phyloP scores from a whole-genome alignment of 2,888 invertebrate genomes.

The Brachypterus glaber region DNA sequence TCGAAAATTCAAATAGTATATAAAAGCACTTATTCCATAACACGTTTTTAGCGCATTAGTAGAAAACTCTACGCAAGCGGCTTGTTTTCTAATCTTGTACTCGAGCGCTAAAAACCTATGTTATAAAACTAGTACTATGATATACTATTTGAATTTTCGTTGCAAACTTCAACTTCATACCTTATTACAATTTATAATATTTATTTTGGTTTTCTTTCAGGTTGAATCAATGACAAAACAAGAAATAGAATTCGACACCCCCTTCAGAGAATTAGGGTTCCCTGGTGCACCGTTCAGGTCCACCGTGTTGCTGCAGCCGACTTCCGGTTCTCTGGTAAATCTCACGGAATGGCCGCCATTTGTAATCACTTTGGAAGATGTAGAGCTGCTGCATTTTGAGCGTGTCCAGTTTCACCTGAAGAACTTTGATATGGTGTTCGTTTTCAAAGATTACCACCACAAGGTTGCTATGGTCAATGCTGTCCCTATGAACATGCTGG shows the following conservation, averaged over 20 bases:
- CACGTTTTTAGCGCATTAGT: too few species aligned
- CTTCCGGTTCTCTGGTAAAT: slow-evolving; percentile 94
- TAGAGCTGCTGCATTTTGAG: slow-evolving; percentile 97
- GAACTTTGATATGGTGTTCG: slow-evolving; percentile 99
- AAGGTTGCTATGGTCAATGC: slow-evolving; percentile 96
- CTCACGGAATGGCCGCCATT: slow-evolving; percentile 99
- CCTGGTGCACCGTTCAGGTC: slow-evolving; percentile 95
- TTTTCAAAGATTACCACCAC: slow-evolving; percentile 94
- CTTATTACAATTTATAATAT: too few species aligned
- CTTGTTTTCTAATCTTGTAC: too few species aligned
- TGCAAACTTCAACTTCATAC: too few species aligned
- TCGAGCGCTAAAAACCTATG: too few species aligned
- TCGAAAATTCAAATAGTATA: too few species aligned
- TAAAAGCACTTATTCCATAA: too few species aligned
- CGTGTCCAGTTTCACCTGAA: slow-evolving; percentile 96
- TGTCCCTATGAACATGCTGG: slow-evolving; percentile 98
- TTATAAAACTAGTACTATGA: too few species aligned
- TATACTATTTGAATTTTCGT: too few species aligned
- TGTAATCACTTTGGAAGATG: slow-evolving; percentile 94
- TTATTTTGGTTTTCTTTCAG: slow-evolving; percentile 29
- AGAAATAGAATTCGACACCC: slow-evolving; percentile 96
- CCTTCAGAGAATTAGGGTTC: slow-evolving; percentile 95
- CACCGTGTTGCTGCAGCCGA: slow-evolving; percentile 93
- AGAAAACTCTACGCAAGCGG: too few species aligned
- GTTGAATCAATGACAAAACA: slow-evolving; percentile 92